Conservation (phyloP, 1,140 invertebrate genomes). For the Berghia stephanieae region DNA sequence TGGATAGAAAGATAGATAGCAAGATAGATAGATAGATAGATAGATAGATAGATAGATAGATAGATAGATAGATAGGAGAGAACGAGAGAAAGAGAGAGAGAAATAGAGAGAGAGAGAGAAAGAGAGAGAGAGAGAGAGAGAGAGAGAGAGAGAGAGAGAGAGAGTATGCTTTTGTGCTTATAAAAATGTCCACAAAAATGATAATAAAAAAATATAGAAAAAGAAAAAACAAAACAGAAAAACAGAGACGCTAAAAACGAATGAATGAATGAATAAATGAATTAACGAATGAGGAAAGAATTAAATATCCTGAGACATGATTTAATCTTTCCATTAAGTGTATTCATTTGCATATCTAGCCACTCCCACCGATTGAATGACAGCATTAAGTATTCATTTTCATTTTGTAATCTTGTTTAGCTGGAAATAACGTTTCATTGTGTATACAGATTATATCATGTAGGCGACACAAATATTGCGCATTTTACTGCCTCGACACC, state of each 20-base stretch:
- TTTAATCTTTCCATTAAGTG: no score
- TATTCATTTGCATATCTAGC: no score
- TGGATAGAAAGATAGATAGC: neutral
- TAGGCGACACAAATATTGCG: neutral
- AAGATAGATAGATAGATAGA: neutral
- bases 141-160: neutral
- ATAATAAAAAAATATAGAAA: neutral
- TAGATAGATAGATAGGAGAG: neutral
- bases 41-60: neutral
- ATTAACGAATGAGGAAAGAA: no score
- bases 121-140: neutral
- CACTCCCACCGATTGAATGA: conserved; percentile 5
- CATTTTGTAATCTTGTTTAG: neutral
- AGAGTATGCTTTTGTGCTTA: no score
- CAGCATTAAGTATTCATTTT: conserved; percentile 12
- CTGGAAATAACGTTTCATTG: neutral
- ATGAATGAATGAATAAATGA: neutral
- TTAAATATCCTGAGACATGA: no score
- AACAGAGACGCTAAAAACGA: neutral
- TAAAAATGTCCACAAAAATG: no score
- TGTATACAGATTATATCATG: neutral
- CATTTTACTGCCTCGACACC: no score
- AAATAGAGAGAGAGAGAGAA: neutral
- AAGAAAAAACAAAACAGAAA: neutral
- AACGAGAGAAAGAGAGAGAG: neutral